Conservation (phyloP, 2,888 invertebrate genomes). For the Lochmaea capreae region DNA sequence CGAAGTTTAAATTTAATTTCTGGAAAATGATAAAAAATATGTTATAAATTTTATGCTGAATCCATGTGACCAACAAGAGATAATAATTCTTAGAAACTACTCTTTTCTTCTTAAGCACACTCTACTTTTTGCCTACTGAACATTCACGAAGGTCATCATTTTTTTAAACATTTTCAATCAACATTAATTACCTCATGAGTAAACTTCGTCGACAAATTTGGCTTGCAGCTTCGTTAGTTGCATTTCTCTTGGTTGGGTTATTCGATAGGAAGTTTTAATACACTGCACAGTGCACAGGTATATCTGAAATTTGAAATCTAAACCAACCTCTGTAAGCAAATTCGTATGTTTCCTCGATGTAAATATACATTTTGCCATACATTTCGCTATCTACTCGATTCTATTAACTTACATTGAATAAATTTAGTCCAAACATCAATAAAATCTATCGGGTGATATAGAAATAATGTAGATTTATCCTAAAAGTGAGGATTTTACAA, state of each 20-base stretch:
- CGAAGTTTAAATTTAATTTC: too few relatives aligned
- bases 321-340: background rate
- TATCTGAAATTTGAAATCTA: background rate
- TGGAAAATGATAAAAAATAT: too few relatives aligned
- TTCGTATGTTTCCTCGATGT: background rate
- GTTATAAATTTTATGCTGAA: too few relatives aligned
- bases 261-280: conserved; percentile 3
- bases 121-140: background rate
- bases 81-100: too few relatives aligned
- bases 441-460: background rate
- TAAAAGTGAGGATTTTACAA: background rate
- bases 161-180: background rate
- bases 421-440: background rate
- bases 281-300: background rate
- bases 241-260: background rate
- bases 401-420: background rate
- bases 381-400: background rate
- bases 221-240: background rate
- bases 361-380: background rate
- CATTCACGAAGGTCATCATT: background rate
- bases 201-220: conserved; percentile 4
- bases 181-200: background rate
- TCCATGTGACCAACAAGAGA: too few relatives aligned
- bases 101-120: too few relatives aligned
- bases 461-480: too few relatives aligned